Conservation (phyloP, 1,140 invertebrate genomes). For the Drosophila parvula region DNA sequence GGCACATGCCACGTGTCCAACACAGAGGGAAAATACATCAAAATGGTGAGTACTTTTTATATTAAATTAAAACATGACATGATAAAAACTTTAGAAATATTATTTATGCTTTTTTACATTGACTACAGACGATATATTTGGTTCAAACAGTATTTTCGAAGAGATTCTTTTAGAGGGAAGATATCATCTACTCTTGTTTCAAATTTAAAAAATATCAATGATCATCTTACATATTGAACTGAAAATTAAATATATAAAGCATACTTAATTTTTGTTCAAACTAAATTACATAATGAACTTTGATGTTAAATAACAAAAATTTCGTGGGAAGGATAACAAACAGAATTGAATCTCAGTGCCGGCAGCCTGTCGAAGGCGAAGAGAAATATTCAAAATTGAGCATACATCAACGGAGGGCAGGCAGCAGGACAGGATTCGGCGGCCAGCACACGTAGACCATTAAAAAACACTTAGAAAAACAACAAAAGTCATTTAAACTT, state of each 20-base stretch:
- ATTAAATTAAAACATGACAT: no score
- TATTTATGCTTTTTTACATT: no score
- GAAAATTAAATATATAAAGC: not conserved
- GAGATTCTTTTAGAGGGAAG: no score
- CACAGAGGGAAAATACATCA: not conserved
- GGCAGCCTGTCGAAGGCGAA: slow-evolving; percentile 24
- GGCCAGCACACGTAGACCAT: slow-evolving; percentile 78
- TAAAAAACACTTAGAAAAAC: slow-evolving; percentile 83
- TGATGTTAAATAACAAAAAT: not conserved
- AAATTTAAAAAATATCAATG: no score
- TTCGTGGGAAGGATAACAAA: not conserved
- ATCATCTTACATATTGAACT: no score
- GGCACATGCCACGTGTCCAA: no score
- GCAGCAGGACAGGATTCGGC: slow-evolving; percentile 26
- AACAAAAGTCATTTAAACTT: slow-evolving; percentile 83
- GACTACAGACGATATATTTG: no score
- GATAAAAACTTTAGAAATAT: no score
- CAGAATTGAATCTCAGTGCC: slow-evolving; percentile 12
- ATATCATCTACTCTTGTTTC: no score
- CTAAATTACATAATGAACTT: not conserved
- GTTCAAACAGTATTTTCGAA: no score
- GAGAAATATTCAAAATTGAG: slow-evolving; percentile 50
- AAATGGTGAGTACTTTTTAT: not conserved
- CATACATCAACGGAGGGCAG: slow-evolving; percentile 56
- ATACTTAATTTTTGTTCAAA: not conserved